A percentile compares a stretch with the other conserved stretches of the same genome.
These are phyloP conservation scores for Rhineura floridana DNA, from an alignment of 2,113 vertebrate genomes.

Conservation along the genomic window DNA sequence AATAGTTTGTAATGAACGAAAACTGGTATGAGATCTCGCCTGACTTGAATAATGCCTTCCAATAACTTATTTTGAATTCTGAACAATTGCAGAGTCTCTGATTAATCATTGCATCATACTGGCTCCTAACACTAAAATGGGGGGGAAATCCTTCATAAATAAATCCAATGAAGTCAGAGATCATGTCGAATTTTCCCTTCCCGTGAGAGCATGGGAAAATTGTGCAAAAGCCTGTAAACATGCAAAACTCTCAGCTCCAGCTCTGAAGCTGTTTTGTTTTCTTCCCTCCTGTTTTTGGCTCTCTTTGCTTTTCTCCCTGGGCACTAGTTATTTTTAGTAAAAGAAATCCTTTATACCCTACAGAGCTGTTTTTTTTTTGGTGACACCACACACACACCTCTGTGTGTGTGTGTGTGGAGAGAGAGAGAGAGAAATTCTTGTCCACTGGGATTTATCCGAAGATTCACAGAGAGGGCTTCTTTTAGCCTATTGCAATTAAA, in stretches of 20 bases:
- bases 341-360: conserved; percentile 8
- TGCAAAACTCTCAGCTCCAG: conserved; percentile 52
- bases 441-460: conserved; percentile 12
- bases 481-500: conserved; percentile 23
- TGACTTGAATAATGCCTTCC: not conserved
- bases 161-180: conserved; percentile 3
- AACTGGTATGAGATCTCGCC: not conserved
- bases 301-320: not conserved
- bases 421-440: no score
- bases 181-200: not conserved
- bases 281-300: not conserved
- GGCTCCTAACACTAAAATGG: not conserved
- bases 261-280: not conserved
- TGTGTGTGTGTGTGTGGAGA: rapidly evolving
- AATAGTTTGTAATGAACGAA: not conserved
- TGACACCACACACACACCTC: not conserved
- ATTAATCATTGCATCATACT: not conserved
- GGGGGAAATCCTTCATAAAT: not conserved
- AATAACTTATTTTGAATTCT: not conserved
- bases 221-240: conserved; percentile 42
- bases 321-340: not conserved
- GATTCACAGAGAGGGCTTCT: not conserved
- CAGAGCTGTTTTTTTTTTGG: conserved; percentile 22
- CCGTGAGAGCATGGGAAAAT: conserved; percentile 42
- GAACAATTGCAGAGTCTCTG: not conserved